These are phyloP conservation scores for Drosophila sordidula DNA, from an alignment of 2,888 invertebrate genomes.

Conservation along the genomic window DNA sequence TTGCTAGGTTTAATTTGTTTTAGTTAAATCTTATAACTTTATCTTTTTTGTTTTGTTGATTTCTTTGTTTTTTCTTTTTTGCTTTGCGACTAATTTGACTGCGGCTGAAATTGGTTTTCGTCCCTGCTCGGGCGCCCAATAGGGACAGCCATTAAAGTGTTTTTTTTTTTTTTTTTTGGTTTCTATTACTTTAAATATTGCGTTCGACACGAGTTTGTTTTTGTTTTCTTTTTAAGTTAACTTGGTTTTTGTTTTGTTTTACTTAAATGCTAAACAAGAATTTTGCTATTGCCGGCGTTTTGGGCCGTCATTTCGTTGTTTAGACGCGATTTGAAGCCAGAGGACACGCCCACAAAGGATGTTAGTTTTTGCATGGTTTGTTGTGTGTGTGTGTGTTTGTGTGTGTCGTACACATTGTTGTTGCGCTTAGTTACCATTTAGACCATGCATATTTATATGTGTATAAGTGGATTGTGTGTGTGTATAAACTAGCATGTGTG, in stretches of 20 bases:
- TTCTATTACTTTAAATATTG: slow-evolving; percentile 34
- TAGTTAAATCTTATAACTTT: slow-evolving; percentile 47
- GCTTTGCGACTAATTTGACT: slow-evolving; percentile 66
- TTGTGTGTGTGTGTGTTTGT: slow-evolving; percentile 25
- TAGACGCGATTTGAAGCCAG: slow-evolving; percentile 56
- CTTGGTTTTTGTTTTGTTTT: slow-evolving; percentile 33
- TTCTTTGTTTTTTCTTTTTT: slow-evolving; percentile 70
- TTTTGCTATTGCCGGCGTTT: slow-evolving; percentile 64
- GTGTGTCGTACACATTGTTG: slow-evolving; percentile 64
- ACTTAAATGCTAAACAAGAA: slow-evolving; percentile 77
- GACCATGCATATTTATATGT: slow-evolving; percentile 77
- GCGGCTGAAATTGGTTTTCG: slow-evolving; percentile 45
- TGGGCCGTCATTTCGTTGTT: slow-evolving; percentile 57
- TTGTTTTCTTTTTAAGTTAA: slow-evolving; percentile 28
- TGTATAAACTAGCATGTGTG: slow-evolving; percentile 48
- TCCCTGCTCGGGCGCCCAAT: slow-evolving; percentile 28
- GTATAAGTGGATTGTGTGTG: slow-evolving; percentile 58
- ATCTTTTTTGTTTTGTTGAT: slow-evolving; percentile 58
- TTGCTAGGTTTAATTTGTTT: slow-evolving; percentile 55
- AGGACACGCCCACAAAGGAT: slow-evolving; percentile 12
- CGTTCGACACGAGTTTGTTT: slow-evolving; percentile 40
- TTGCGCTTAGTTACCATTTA: slow-evolving; percentile 73
- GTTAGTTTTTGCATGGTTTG: slow-evolving; percentile 16
- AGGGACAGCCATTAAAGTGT: slow-evolving; percentile 21
- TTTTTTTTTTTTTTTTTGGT: slow-evolving; percentile 1